These are phyloP conservation scores for Gonioctena quinquepunctata DNA, from an alignment of 1,140 invertebrate species.

Conservation along the genomic window DNA sequence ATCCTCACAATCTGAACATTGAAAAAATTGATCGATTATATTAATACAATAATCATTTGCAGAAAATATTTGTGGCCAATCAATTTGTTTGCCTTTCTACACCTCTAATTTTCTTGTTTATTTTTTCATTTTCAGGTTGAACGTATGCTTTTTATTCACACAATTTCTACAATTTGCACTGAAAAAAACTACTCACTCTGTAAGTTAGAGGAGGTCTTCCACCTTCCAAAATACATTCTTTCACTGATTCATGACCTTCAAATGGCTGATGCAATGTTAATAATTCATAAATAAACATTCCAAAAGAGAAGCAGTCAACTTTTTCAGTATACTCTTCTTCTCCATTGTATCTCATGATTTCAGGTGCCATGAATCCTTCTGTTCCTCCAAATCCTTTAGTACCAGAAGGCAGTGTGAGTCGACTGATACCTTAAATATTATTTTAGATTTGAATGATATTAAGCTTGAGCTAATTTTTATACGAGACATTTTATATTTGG, in stretches of 20 bases:
- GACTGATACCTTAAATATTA: slow-evolving; percentile 74
- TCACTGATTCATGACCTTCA: slow-evolving; percentile 92
- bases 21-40: too few relatives aligned
- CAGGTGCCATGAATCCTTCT: slow-evolving; percentile 98
- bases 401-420: slow-evolving; percentile 83
- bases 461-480: too few relatives aligned
- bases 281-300: slow-evolving; percentile 98
- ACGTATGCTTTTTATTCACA: too few relatives aligned
- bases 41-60: too few relatives aligned
- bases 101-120: too few relatives aligned
- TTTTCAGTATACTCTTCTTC: slow-evolving; percentile 99
- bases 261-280: slow-evolving; percentile 92
- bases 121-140: too few relatives aligned
- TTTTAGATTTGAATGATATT: too few relatives aligned
- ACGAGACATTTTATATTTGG: slow-evolving; percentile 9
- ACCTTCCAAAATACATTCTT: slow-evolving; percentile 94
- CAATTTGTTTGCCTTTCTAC: too few relatives aligned
- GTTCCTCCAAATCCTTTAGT: slow-evolving; percentile 98
- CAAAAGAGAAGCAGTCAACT: slow-evolving; percentile 98
- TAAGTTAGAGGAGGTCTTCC: slow-evolving; percentile 85
- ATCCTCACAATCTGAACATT: too few relatives aligned
- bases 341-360: slow-evolving; percentile 97
- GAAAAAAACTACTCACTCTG: slow-evolving; percentile 69
- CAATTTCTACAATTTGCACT: too few relatives aligned
- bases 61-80: too few relatives aligned